Base-by-base conservation (phyloP, 1,140 invertebrate genomes). In the Rhizoglyphus robini region DNA sequence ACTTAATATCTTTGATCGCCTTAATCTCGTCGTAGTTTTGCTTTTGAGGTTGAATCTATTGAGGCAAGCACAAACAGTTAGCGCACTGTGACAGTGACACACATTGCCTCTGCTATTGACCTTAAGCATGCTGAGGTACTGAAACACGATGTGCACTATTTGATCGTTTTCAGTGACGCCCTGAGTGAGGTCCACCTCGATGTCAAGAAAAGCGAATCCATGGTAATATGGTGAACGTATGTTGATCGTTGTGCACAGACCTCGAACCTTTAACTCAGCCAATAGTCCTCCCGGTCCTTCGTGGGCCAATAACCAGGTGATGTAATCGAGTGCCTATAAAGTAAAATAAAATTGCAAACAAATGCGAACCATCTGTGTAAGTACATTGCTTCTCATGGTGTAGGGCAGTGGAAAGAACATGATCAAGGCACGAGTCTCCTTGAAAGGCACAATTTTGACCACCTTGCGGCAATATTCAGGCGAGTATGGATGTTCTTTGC, bases 221-320 rank as follows among this genome's bases (percentile, higher is more conserved):
- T 54, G 51, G 20, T 54, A 32, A 32, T 27, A 54, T 25, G 51
- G 51, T 18, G 25, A 18, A 11, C 48, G 15, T 15, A 27, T 27
- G 36, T n/a, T 67, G 1, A 67, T n/a, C 5, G 34, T 13, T 31
- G 64, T 67, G 29, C 32, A 65, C 36, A 13, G 48, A 76, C 77
- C 78, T 73, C 81, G 80, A 4, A 81, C 77, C 73, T 92, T 94
- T 4, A 99, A 79, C 31, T 86, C 84, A 3, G 93, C 89, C 54
- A 98, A 77, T 47, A 99, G 78, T 73, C 92, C 96, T 8, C 93
- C 93, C 47, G 88, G 83, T 4, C 93, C 92, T 80, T 98, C 94
- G 75, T 98, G 95, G 0, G 92, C 94, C 71, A 99, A 81, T 51
- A 98, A 79, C 78, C 97, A 90, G 8, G 8, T 32, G 51, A 32